Conservation (phyloP, 2,797 vertebrate genomes). For the Chiloscyllium punctatum region DNA sequence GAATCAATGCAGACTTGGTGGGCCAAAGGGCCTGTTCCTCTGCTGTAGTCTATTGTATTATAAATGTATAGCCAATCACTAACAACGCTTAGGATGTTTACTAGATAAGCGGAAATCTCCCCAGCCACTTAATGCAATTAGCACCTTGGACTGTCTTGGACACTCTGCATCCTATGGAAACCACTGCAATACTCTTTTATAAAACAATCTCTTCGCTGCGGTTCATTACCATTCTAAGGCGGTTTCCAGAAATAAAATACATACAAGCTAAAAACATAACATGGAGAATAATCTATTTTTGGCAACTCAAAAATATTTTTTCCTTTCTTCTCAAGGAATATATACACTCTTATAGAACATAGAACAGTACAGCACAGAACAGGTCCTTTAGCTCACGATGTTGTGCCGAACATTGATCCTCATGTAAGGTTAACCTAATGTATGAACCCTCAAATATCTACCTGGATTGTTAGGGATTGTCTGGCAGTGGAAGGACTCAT, state of each 20-base stretch:
- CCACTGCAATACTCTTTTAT: neutral
- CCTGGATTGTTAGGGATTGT: constrained; percentile 73
- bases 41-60: no score
- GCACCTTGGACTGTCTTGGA: neutral
- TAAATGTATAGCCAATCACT: neutral
- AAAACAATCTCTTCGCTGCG: neutral
- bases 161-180: neutral
- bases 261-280: neutral
- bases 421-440: no score
- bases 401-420: no score
- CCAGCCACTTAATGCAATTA: neutral
- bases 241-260: neutral
- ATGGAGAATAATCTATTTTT: neutral
- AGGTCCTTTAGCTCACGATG: no score
- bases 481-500: constrained; percentile 71
- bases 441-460: constrained; percentile 53
- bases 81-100: no score
- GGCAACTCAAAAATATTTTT: neutral
- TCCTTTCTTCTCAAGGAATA: neutral
- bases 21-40: no score
- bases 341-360: neutral
- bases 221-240: neutral
- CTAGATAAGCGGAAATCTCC: neutral
- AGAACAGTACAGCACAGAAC: no score
- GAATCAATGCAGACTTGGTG: no score